Percentiles rank a stretch among this genome's conserved stretches.
Evolutionary conservation across 2,888 invertebrate species (phyloP).

Genomic region (Heliothis peltigera): DNA sequence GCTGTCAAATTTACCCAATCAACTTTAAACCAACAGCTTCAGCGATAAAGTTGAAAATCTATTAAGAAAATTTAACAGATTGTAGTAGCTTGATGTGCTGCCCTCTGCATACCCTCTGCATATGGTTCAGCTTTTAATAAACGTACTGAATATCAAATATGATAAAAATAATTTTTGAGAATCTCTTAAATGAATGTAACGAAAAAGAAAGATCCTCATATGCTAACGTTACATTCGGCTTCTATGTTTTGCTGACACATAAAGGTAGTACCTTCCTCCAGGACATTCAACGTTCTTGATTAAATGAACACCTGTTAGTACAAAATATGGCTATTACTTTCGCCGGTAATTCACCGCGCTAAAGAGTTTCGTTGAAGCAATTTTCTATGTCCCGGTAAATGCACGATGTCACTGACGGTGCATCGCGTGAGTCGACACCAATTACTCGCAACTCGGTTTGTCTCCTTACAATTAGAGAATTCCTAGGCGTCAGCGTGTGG

Average conservation of each 20-base stretch:
- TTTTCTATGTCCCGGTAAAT: conserved; percentile 44
- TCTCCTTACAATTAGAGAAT: conserved; percentile 78
- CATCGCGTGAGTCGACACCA: conserved; percentile 65
- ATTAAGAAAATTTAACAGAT: no score
- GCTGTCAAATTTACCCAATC: no score
- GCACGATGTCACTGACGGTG: conserved; percentile 56
- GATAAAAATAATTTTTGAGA: no score
- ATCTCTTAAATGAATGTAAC: no score
- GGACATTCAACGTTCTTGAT: conserved; percentile 5
- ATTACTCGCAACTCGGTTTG: conserved; percentile 67
- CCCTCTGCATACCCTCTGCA: no score
- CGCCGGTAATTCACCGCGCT: conserved; percentile 13
- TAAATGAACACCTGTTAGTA: conserved; percentile 36
- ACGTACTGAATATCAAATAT: no score
- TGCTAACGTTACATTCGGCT: neutral
- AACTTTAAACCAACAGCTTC: no score
- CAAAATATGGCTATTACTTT: conserved; percentile 41
- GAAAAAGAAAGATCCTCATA: neutral
- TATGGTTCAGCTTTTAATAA: no score
- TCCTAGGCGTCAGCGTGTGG: conserved; percentile 78
- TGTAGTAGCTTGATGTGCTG: no score
- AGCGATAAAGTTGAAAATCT: no score
- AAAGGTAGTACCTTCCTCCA: neutral
- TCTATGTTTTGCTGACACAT: neutral
- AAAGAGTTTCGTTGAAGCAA: conserved; percentile 49